Percentiles rank a stretch among this genome's conserved stretches.
Evolutionary conservation across 2,888 invertebrate species (phyloP).

Genomic region (Ormia ochracea): DNA sequence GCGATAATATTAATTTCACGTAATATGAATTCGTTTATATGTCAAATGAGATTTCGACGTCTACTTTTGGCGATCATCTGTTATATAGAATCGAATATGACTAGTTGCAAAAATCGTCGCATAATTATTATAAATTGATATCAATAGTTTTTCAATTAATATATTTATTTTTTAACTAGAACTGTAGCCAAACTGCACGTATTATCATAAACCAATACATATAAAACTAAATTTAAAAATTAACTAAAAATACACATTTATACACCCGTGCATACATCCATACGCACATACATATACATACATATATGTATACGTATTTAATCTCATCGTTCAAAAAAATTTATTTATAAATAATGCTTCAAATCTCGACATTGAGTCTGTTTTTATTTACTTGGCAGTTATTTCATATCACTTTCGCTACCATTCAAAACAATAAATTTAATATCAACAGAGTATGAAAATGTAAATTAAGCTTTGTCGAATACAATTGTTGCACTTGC

Average conservation of each 20-base stretch:
- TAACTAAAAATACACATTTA: no score
- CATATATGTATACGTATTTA: constrained; percentile 1
- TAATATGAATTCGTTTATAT: neutral
- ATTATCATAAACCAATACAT: no score
- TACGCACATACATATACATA: neutral
- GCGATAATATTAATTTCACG: no score
- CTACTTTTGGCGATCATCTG: neutral
- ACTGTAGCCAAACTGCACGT: neutral
- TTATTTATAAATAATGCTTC: neutral
- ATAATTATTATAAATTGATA: constrained; percentile 54
- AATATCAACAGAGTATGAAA: constrained; percentile 44
- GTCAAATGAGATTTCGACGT: neutral
- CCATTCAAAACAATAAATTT: constrained; percentile 48
- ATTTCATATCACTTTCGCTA: constrained; percentile 35
- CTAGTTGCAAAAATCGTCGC: neutral
- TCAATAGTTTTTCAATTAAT: constrained; percentile 47
- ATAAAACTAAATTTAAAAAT: no score
- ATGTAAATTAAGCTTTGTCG: no score
- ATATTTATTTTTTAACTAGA: neutral
- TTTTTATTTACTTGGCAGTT: neutral
- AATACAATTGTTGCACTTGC: no score
- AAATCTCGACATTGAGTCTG: neutral
- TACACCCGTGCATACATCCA: no score
- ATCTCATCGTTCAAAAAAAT: neutral
- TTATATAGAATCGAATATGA: no score